Conservation (phyloP, 2,797 vertebrate species). For the Etheostoma perlongum region DNA sequence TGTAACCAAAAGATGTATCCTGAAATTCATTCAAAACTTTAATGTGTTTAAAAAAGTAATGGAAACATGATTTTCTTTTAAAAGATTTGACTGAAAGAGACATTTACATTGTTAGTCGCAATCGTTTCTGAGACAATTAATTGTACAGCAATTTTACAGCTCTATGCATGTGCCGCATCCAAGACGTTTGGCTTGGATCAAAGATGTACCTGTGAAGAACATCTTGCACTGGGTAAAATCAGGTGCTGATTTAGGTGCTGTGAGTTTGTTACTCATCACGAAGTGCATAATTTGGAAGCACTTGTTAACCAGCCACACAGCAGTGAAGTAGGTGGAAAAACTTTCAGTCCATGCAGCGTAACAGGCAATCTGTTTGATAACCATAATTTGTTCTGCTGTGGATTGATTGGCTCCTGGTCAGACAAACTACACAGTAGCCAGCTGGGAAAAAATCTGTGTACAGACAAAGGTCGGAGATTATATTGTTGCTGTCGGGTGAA, state of each 20-base stretch:
- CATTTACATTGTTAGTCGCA: too few relatives aligned
- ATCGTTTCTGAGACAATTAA: too few relatives aligned
- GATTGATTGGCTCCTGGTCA: constrained; percentile 33
- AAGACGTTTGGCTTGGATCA: neutral
- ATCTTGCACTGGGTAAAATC: neutral
- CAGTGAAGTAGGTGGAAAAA: constrained; percentile 46
- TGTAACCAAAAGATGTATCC: too few relatives aligned
- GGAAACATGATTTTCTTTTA: too few relatives aligned
- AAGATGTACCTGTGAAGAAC: neutral
- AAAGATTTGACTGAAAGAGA: too few relatives aligned
- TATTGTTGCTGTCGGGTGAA: too few relatives aligned
- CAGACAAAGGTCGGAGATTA: constrained; percentile 20
- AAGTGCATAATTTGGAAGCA: constrained; percentile 10
- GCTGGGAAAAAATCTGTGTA: constrained; percentile 36
- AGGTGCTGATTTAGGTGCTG: neutral
- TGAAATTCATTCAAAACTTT: too few relatives aligned
- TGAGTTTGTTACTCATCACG: neutral
- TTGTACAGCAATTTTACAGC: too few relatives aligned
- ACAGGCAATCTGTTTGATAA: constrained; percentile 33
- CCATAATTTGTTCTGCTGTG: constrained; percentile 25
- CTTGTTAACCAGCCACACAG: constrained; percentile 16
- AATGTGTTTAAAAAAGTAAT: too few relatives aligned
- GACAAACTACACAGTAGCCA: constrained; percentile 25
- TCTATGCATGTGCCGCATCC: neutral
- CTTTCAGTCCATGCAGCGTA: constrained; percentile 15